Evolutionary conservation across 1,140 invertebrate species (phyloP).

Genomic region (Odontomachus brunneus): DNA sequence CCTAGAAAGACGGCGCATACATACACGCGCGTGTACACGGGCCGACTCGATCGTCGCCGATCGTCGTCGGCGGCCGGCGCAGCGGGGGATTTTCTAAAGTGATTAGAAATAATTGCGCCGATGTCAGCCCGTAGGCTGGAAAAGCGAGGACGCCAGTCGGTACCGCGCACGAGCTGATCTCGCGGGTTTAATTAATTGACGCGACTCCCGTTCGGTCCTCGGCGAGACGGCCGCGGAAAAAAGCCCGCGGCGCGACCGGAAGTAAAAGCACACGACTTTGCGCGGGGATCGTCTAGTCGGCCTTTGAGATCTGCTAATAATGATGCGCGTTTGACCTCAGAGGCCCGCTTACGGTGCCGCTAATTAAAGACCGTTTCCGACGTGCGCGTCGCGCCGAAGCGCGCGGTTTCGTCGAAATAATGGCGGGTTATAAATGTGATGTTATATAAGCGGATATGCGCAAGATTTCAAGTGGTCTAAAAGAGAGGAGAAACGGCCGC

Average conservation of each 20-base stretch:
- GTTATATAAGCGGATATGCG: constrained; percentile 4
- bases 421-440: neutral
- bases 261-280: constrained; percentile 41
- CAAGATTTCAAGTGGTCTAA: too few relatives aligned
- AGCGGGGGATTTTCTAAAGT: constrained; percentile 64
- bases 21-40: neutral
- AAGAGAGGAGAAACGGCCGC: neutral
- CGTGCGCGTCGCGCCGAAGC: constrained; percentile 1
- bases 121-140: constrained; percentile 45
- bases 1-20: constrained; percentile 65
- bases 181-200: constrained; percentile 61
- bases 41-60: constrained; percentile 13
- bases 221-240: neutral
- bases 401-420: constrained; percentile 32
- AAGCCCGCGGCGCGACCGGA: neutral
- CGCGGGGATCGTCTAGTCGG: neutral
- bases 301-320: constrained; percentile 23
- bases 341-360: constrained; percentile 5
- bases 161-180: constrained; percentile 13
- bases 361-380: constrained; percentile 37
- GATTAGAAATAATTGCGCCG: constrained; percentile 71
- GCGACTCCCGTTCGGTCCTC: constrained; percentile 4
- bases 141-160: constrained; percentile 38
- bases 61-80: neutral
- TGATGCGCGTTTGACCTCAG: constrained; percentile 32